Percentiles rank a stretch among this genome's conserved stretches.
These are phyloP conservation scores for Achatina immaculata DNA, from an alignment of 1,140 invertebrate genomes.

Conservation along the genomic window DNA sequence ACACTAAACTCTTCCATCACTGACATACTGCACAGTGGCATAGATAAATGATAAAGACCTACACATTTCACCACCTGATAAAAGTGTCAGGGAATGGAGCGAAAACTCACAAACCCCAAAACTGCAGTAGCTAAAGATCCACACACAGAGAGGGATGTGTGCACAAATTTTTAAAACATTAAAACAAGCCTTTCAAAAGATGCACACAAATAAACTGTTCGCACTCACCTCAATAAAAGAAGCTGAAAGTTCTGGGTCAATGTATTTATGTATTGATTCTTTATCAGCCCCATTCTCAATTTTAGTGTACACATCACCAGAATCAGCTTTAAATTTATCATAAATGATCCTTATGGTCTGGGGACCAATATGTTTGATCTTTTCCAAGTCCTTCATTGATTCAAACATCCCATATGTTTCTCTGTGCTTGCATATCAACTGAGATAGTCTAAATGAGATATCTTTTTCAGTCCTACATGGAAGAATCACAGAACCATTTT, in stretches of 20 bases:
- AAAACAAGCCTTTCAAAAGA: too few relatives aligned
- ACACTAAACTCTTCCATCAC: too few relatives aligned
- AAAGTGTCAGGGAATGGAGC: too few relatives aligned
- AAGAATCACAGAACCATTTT: neutral
- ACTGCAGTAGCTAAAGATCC: too few relatives aligned
- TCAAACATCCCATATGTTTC: neutral
- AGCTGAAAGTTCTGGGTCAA: neutral
- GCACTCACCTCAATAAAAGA: constrained; percentile 17
- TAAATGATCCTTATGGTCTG: neutral
- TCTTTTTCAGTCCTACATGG: neutral
- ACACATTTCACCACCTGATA: too few relatives aligned
- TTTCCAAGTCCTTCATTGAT: neutral
- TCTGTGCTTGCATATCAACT: neutral
- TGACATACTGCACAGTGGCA: too few relatives aligned
- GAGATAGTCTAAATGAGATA: neutral
- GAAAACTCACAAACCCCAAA: too few relatives aligned
- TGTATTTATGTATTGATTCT: neutral
- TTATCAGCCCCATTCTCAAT: neutral
- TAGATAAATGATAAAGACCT: too few relatives aligned
- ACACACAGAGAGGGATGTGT: too few relatives aligned
- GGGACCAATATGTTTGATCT: constrained; percentile 3
- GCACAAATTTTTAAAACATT: too few relatives aligned
- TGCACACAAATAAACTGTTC: too few relatives aligned
- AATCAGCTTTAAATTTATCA: neutral
- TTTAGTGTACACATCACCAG: neutral